Evolutionary conservation across 2,113 vertebrate genomes (phyloP), one percentile per base, ranked within the genome.

Genomic region (Lipotes vexillifer): DNA sequence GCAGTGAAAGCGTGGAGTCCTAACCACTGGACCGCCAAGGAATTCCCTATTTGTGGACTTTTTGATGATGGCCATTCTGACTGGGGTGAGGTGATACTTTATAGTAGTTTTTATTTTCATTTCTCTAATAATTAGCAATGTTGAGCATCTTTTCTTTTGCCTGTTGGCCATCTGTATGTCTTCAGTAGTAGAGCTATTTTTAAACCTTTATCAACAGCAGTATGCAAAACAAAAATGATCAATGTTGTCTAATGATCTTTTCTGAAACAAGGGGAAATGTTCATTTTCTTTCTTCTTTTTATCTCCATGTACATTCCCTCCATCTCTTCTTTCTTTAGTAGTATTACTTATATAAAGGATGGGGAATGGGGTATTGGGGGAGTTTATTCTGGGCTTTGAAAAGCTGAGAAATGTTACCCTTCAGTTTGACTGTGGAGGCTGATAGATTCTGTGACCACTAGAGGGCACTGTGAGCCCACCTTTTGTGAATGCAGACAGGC

Each of bases 391-490:
- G 25, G 38, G 66, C 46, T 52, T 95, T 80, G 15, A 88, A 87
- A 90, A 77, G 12, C 27, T 52, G 4, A 88, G 44, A 82, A 52
- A 31, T 41, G 27, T 33, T n/a, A 61, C 17, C 5, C 12, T 69
- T 88, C 11, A 63, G 7, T 18, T 29, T 81, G 74, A 12, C 31
- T 44, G 18, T 82, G 68, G 85, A 55, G 90, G 33, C 57, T 68
- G 38, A 66, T 29, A 38, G 68, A 68, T 29, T 5, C 33, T 44
- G 8, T 80, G 29, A 33, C 80, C 97, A 94, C 91, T 46, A 96
- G 97, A 88, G 94, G 96, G 63, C 88, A 94, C 59, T 46, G 27
- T 55, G 92, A 94, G 12, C 18, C 49, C 77, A 77, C 18, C 61
- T 89, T 95, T 91, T n/a, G 49, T 29, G 10, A 72, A n/a, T 2